Conservation (phyloP, 2,888 invertebrate genomes). For the Saturnia pavonia region DNA sequence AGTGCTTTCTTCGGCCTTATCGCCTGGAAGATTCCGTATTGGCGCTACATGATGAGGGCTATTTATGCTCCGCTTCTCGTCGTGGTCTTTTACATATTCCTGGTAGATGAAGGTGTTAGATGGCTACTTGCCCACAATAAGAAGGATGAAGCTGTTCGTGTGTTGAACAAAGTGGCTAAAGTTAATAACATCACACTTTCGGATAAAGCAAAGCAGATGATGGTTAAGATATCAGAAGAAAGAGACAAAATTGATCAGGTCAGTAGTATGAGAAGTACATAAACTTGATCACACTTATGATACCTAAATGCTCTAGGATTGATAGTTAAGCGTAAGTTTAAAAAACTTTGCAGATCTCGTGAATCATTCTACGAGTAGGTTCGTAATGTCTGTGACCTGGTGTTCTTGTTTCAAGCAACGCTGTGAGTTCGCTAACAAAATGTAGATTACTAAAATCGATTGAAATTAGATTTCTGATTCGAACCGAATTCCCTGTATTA, state of each 20-base stretch:
- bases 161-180: constrained; percentile 84
- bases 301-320: neutral
- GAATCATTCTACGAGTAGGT: neutral
- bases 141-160: constrained; percentile 84
- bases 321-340: neutral
- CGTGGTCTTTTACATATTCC: constrained; percentile 86
- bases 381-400: neutral
- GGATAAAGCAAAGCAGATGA: constrained; percentile 72
- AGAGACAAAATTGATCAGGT: constrained; percentile 55
- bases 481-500: too few relatives aligned
- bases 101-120: constrained; percentile 89
- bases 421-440: too few relatives aligned
- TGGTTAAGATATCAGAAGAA: constrained; percentile 61
- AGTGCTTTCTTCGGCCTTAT: constrained; percentile 85
- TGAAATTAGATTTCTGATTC: too few relatives aligned
- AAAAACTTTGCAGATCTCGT: neutral
- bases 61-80: constrained; percentile 87
- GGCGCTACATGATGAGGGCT: constrained; percentile 86
- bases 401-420: neutral
- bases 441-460: neutral
- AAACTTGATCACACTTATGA: neutral
- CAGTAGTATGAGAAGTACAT: constrained; percentile 1
- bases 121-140: constrained; percentile 90
- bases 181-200: constrained; percentile 84
- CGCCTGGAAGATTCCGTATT: constrained; percentile 87